These are phyloP conservation scores for Stictonetta naevosa DNA, from an alignment of 2,113 vertebrate species.

Conservation along the genomic window DNA sequence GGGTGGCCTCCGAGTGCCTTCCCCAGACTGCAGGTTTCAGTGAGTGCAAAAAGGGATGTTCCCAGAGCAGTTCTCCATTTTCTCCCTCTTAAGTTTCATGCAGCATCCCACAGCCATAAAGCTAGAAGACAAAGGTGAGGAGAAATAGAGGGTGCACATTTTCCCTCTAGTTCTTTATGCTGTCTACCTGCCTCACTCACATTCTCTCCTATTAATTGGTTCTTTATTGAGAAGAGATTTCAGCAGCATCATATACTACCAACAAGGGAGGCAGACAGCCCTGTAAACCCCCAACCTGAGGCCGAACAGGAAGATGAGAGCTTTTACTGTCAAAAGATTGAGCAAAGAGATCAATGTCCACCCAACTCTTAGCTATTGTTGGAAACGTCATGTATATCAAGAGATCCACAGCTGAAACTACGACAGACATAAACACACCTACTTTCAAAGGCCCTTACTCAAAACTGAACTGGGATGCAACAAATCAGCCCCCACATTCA, in stretches of 20 bases:
- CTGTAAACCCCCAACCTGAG: not conserved
- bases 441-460: slow-evolving; percentile 63
- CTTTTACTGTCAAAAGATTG: not conserved
- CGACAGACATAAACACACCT: slow-evolving; percentile 52
- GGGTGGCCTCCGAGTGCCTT: not conserved
- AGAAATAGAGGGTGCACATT: not conserved
- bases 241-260: not conserved
- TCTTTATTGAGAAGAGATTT: not conserved
- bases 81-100: not conserved
- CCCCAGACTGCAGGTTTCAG: not conserved
- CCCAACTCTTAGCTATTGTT: not conserved
- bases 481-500: slow-evolving; percentile 77
- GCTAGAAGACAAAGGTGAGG: not conserved
- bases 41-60: not conserved
- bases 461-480: slow-evolving; percentile 81
- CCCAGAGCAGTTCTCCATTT: not conserved
- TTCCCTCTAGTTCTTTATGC: not conserved
- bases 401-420: not conserved
- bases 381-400: not conserved
- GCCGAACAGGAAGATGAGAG: not conserved
- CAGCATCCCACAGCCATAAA: not conserved
- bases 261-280: not conserved
- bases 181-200: not conserved
- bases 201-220: not conserved
- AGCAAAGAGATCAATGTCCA: not conserved